Conservation (phyloP, 2,113 vertebrate species). For the Notothenia coriiceps region DNA sequence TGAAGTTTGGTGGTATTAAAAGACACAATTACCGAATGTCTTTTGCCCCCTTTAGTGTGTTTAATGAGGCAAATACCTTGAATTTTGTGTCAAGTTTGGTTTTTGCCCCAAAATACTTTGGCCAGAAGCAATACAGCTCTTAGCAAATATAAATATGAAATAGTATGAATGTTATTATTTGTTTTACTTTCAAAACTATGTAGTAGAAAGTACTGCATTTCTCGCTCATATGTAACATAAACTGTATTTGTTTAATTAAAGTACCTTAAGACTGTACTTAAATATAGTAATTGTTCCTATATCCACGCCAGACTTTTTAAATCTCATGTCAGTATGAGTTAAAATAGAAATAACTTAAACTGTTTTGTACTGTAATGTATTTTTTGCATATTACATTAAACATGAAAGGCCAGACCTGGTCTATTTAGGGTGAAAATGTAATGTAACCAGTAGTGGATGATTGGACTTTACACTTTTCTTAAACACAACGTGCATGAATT, state of each 20-base stretch:
- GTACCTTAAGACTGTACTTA: not conserved
- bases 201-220: constrained; percentile 19
- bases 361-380: not conserved
- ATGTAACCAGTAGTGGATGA: constrained; percentile 11
- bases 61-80: too few species aligned
- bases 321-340: not conserved
- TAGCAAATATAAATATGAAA: too few species aligned
- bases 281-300: not conserved
- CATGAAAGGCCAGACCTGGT: not conserved
- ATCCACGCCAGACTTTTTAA: not conserved
- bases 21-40: too few species aligned
- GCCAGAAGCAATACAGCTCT: too few species aligned
- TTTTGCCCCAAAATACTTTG: too few species aligned
- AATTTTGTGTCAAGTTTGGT: too few species aligned
- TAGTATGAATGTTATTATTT: too few species aligned
- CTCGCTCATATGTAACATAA: not conserved
- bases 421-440: not conserved
- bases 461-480: constrained; percentile 7
- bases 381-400: not conserved
- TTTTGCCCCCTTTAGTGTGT: too few species aligned
- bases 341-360: not conserved
- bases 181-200: not conserved
- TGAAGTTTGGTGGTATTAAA: not conserved
- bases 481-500: constrained; percentile 55
- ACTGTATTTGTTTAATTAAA: not conserved